Evolutionary conservation across 2,797 vertebrate species (phyloP).

Genomic region (Lophotriccus pileatus): DNA sequence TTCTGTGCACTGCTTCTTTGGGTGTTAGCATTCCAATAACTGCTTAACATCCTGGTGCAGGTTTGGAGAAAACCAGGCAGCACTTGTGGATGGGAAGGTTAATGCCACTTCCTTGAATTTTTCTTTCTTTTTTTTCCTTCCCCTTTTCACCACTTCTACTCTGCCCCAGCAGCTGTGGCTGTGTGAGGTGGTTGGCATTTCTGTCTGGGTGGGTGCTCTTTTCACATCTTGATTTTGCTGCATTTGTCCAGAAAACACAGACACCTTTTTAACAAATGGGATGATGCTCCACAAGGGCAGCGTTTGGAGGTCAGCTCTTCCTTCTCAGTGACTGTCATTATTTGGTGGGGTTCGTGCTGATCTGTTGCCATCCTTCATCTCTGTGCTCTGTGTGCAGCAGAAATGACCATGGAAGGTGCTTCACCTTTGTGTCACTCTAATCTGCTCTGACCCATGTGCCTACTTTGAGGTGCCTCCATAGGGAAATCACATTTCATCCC

Average conservation of each 20-base stretch:
- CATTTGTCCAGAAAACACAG: neutral
- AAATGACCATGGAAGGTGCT: neutral
- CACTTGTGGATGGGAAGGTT: neutral
- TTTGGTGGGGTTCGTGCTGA: neutral
- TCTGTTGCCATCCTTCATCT: neutral
- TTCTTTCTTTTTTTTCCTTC: neutral
- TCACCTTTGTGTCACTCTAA: neutral
- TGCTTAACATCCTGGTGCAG: neutral
- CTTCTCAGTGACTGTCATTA: neutral
- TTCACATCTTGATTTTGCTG: neutral
- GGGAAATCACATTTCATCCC: fast-evolving
- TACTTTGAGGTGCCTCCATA: fast-evolving
- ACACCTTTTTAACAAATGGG: neutral
- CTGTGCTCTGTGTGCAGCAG: neutral
- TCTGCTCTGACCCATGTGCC: neutral
- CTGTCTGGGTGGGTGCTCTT: neutral
- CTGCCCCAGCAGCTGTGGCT: neutral
- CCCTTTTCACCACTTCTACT: neutral
- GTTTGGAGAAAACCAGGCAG: neutral
- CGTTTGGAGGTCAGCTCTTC: neutral
- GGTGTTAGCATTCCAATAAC: neutral
- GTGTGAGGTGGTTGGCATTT: neutral
- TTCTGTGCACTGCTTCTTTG: neutral
- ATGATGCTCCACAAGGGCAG: neutral
- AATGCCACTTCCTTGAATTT: neutral